Conservation (phyloP, 2,888 invertebrate species). For the Heteromyza rotundicornis region DNA sequence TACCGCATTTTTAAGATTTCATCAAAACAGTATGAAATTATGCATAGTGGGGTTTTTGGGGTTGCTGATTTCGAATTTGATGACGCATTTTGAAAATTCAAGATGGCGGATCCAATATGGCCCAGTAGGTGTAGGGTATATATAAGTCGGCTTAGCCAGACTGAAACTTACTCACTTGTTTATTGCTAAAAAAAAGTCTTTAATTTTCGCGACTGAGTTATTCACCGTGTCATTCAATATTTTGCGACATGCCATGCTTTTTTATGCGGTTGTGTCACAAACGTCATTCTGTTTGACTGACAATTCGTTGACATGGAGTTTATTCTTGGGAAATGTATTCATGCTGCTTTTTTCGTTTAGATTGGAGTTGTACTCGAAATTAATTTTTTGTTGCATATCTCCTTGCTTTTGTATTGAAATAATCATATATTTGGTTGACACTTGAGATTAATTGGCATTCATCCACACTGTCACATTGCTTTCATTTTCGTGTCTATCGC, state of each 20-base stretch:
- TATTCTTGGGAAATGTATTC: constrained; percentile 21
- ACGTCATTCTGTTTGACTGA: neutral
- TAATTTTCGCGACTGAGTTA: neutral
- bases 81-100: too few species aligned
- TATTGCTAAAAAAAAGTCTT: too few species aligned
- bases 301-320: constrained; percentile 25
- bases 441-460: constrained; percentile 58
- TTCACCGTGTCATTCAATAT: neutral
- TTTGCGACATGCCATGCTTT: neutral
- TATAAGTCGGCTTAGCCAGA: too few species aligned
- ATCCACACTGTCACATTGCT: constrained; percentile 46
- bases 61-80: too few species aligned
- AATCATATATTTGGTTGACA: constrained; percentile 54
- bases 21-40: too few species aligned
- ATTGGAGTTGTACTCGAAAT: neutral
- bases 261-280: constrained; percentile 4
- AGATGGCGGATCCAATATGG: too few species aligned
- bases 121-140: too few species aligned
- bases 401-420: constrained; percentile 46
- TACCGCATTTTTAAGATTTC: too few species aligned
- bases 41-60: too few species aligned
- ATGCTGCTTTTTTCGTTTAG: constrained; percentile 10
- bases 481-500: too few species aligned
- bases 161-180: too few species aligned
- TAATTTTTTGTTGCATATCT: constrained; percentile 26